Evolutionary conservation across 2,888 invertebrate species (phyloP).

Genomic region (Crematogaster levior): DNA sequence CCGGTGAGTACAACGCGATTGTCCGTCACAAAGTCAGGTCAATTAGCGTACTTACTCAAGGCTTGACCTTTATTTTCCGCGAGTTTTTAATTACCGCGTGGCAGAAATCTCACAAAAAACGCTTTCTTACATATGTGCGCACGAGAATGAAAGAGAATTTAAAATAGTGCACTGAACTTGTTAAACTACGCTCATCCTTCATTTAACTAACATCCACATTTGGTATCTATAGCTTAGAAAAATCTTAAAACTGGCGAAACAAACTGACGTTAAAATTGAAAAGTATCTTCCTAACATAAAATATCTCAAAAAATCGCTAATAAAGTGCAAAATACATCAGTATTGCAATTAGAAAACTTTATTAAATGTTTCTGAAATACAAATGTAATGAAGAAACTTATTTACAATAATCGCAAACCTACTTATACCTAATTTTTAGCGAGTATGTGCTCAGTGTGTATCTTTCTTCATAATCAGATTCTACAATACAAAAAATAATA

Average conservation of each 20-base stretch:
- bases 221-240: background rate
- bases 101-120: constrained; percentile 5
- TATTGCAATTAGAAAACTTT: too few species aligned
- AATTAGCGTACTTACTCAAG: constrained; percentile 39
- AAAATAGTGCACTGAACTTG: constrained; percentile 2
- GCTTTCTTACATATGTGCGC: background rate
- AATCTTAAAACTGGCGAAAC: background rate
- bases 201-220: constrained; percentile 4
- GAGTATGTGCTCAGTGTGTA: too few species aligned
- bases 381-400: too few species aligned
- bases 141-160: constrained; percentile 10
- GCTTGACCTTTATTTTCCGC: constrained; percentile 44
- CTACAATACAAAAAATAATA: too few species aligned
- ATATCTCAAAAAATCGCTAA: too few species aligned
- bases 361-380: too few species aligned
- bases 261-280: background rate
- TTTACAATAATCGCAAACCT: too few species aligned
- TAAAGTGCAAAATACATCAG: too few species aligned
- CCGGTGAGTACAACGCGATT: constrained; percentile 20
- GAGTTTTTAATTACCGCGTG: constrained; percentile 44
- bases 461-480: too few species aligned
- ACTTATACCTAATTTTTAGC: too few species aligned
- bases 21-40: constrained; percentile 22
- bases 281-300: too few species aligned
- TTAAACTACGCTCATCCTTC: background rate